Conservation (phyloP, 64 coral and sea anemone genomes). For the Hydrozoanthus tunicans region DNA sequence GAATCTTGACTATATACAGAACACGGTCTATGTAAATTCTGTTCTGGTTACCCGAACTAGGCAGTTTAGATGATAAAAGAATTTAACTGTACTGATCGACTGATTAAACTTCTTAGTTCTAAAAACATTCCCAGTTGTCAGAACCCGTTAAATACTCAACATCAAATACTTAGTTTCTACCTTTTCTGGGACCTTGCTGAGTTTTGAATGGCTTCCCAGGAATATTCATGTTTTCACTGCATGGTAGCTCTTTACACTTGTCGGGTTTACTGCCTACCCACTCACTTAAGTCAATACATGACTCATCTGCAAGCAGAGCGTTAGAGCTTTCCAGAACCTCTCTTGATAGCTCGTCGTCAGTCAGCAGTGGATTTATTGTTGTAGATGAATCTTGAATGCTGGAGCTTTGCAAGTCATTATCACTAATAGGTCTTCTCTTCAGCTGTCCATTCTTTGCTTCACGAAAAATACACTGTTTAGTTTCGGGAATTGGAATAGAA, state of each 20-base stretch:
- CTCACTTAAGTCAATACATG: slow-evolving; percentile 29
- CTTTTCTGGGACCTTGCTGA: slow-evolving; percentile 23
- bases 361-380: not conserved
- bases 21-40: no score
- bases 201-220: not conserved
- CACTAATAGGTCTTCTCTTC: not conserved
- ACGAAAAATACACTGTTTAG: not conserved
- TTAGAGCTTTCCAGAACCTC: slow-evolving; percentile 54
- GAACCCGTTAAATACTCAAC: not conserved
- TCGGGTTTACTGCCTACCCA: not conserved
- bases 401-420: not conserved
- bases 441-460: not conserved
- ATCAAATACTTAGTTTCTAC: not conserved
- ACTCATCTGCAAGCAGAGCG: slow-evolving; percentile 43
- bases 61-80: no score
- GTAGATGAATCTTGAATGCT: not conserved
- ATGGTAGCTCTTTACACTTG: not conserved
- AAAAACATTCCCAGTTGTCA: not conserved
- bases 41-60: no score
- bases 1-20: no score
- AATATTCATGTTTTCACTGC: not conserved
- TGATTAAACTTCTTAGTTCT: not conserved
- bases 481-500: not conserved
- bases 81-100: no score
- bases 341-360: slow-evolving; percentile 52